Evolutionary conservation across 92 coral and sea anemone species (phyloP), one percentile per base, ranked within the genome.

Genomic region (Actinostola sp.): DNA sequence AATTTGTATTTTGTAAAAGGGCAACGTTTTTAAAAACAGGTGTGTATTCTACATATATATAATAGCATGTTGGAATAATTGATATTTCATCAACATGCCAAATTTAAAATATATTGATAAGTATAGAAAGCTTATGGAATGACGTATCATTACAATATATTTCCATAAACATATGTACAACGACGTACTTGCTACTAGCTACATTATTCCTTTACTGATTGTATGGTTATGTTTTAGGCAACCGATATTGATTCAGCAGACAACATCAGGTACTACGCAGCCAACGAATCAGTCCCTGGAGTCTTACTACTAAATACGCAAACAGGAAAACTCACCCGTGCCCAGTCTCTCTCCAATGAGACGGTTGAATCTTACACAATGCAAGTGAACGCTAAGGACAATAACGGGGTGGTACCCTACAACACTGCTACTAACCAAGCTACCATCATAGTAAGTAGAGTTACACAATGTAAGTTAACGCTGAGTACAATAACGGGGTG

Each of bases 211-310:
- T 13, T 35, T 49, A 17, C 23, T 54, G 24, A 20, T 21, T 54
- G 20, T 48, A 3, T 35, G 41, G 21, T 35, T 34, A 26, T 11
- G 35, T 34, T 44, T 19, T 69, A 90, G 96, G 98, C 98, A n/a
- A 58, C 83, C 25, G 98, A 94, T 64, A 80, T 69, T 49, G 98
- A 94, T 61, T 46, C 71, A 28, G 82, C 84, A 23, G 68, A 75
- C 43, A 82, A 67, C 68, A 45, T 88, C 38, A 75, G 45, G 55
- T 94, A 88, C 72, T 48, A 62, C 55, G 53, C 67, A 23, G 53
- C 67, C 19, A 65, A 79, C 67, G 73, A 76, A 44, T 77, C 69
- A 10, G 21, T 24, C n/a, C 79, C 96, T 15, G 69, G 82, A 8
- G 74, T 62, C 15, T 83, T 90, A 46, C 51, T 55, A 23, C 48